Evolutionary conservation across 2,113 vertebrate species (phyloP), one percentile per base, ranked within the genome.

Genomic region (Scalopus aquaticus): DNA sequence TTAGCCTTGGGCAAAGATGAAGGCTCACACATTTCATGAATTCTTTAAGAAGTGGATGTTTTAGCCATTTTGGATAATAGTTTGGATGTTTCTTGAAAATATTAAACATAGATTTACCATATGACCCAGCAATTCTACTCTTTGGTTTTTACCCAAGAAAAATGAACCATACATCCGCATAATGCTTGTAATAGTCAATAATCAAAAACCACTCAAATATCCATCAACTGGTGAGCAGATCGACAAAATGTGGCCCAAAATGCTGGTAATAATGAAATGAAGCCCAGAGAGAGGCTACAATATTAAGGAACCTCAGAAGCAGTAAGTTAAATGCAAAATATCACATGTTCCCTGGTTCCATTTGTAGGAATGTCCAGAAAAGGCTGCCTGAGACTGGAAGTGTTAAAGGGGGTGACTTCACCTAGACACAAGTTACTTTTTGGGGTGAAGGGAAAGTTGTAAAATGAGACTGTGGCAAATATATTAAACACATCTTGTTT

Each of bases 221-320:
- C 26, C 37, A 51, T 51, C 49, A 51, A 20, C 35, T 46, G 8
- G n/a, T 15, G n/a, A 85, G 44, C 65, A 35, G 74, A 6, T n/a
- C 22, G 32, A 62, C 28, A 35, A n/a, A 42, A 28, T 3, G 0
- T 9, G 32, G 30, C 28, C 0, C 26, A 30, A 19, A 16, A 62
- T 35, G 10, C 12, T 32, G 39, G 54, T 6, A 35, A 60, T 54
- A 19, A 73, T 39, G 16, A 9, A 26, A 28, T 0, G 1, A 60
- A 46, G 8, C 0, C 0, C 26, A 3, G 8, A 32, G 22, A 26
- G 3, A 1, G 5, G 26, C 67, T 22, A 4, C 35, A 15, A 28
- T 11, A 22, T 4, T 6, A 39, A 19, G 4, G 60, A 76, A 9
- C 46, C 58, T 56, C 35, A 35, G 20, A 39, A 20, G 20, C 49